Percentiles rank a stretch among this genome's conserved stretches.
Conservation (phyloP, 2,888 invertebrate genomes). For the Timema cristinae region DNA sequence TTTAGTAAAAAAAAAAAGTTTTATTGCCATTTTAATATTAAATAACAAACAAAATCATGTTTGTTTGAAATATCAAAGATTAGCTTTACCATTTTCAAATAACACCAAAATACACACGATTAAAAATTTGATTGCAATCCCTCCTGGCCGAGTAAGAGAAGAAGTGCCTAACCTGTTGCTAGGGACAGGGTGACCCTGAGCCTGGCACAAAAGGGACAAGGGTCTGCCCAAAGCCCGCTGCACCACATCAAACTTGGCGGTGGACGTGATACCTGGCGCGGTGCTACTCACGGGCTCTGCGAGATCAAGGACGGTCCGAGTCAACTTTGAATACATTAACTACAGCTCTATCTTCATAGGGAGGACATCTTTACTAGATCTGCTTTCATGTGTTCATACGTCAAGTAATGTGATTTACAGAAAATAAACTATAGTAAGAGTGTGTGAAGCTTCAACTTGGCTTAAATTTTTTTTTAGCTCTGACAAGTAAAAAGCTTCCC, state of each 20-base stretch:
- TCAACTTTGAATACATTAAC: not conserved
- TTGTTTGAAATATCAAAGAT: no score
- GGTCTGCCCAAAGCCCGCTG: slow-evolving; percentile 36
- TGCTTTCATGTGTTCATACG: no score
- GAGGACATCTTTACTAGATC: no score
- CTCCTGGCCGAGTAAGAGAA: not conserved
- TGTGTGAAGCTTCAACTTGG: not conserved
- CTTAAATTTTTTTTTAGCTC: not conserved
- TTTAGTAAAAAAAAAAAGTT: no score
- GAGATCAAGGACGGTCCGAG: slow-evolving; percentile 25
- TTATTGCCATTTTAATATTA: no score
- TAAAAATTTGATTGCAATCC: slow-evolving; percentile 1
- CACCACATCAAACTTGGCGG: slow-evolving; percentile 27
- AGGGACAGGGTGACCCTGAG: slow-evolving; percentile 58
- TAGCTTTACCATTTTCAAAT: no score
- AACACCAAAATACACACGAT: slow-evolving; percentile 26
- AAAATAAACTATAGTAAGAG: not conserved
- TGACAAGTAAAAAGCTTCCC: no score
- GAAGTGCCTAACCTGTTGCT: slow-evolving; percentile 52
- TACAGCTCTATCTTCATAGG: not conserved
- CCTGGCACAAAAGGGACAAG: slow-evolving; percentile 50
- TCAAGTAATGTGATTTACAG: no score
- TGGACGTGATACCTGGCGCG: slow-evolving; percentile 59
- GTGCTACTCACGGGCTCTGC: slow-evolving; percentile 75
- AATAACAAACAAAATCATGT: no score